These are phyloP conservation scores for Nesogale talazaci DNA, from an alignment of 2,113 vertebrate species.

Conservation along the genomic window DNA sequence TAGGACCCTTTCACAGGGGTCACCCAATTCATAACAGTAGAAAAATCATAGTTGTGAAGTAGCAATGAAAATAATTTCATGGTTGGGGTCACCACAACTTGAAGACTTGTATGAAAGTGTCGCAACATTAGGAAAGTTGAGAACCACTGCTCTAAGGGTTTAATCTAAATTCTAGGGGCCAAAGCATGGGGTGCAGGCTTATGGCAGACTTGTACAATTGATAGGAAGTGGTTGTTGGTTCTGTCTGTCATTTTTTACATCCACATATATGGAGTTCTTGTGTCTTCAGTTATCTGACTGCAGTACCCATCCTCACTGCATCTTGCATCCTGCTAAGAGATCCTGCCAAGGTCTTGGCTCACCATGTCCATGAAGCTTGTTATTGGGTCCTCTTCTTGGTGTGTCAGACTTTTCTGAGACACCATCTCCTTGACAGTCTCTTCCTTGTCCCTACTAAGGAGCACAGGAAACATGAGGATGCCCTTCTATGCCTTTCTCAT, in stretches of 20 bases:
- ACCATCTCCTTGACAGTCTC: not conserved
- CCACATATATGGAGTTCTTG: fast-evolving
- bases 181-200: not conserved
- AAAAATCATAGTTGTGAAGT: no score
- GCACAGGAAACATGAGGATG: not conserved
- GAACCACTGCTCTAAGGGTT: no score
- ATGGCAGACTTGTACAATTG: fast-evolving
- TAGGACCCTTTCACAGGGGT: no score
- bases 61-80: no score
- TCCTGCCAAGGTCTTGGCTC: no score
- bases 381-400: not conserved
- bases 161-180: not conserved
- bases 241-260: not conserved
- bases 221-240: not conserved
- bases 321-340: not conserved
- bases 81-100: no score
- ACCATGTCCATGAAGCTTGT: no score
- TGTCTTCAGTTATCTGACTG: not conserved
- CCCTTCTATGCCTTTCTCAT: not conserved
- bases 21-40: no score
- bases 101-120: no score
- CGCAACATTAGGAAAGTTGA: no score
- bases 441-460: not conserved
- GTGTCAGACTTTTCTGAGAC: no score
- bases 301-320: fast-evolving